Percentiles rank a stretch among this genome's conserved stretches.
These are phyloP conservation scores for Poeciliopsis prolifica DNA, from an alignment of 2,113 vertebrate species.

Conservation along the genomic window DNA sequence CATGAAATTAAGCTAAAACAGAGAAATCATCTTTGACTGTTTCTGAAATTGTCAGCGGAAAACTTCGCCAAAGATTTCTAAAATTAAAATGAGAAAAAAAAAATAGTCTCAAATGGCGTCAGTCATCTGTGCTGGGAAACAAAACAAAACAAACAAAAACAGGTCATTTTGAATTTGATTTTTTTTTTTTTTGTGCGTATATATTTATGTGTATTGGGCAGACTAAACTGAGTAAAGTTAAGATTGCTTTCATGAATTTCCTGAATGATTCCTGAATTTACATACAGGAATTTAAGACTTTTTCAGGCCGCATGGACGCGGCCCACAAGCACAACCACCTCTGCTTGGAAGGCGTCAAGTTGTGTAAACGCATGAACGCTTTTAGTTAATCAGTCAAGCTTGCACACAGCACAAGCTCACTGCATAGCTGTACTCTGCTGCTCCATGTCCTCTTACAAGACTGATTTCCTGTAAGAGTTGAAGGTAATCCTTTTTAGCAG, in stretches of 20 bases:
- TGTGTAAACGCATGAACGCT: background rate
- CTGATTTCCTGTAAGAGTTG: slow-evolving; percentile 27
- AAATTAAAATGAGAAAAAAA: too few species aligned
- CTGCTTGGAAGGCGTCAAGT: background rate
- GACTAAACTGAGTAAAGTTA: background rate
- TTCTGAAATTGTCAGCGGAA: too few species aligned
- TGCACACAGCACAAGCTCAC: slow-evolving; percentile 3
- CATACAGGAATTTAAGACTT: too few species aligned
- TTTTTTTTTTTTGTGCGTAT: too few species aligned
- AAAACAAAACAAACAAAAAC: too few species aligned
- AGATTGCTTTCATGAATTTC: too few species aligned
- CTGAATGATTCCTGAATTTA: too few species aligned
- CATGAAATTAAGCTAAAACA: background rate
- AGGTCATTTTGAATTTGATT: background rate
- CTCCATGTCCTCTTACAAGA: slow-evolving; percentile 30
- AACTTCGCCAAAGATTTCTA: too few species aligned
- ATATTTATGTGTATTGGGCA: background rate
- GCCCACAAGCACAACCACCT: background rate
- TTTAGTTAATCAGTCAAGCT: background rate
- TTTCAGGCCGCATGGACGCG: too few species aligned
- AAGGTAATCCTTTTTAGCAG: slow-evolving; percentile 35
- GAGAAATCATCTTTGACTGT: background rate
- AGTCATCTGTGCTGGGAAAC: background rate
- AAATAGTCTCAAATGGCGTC: too few species aligned
- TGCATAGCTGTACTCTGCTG: slow-evolving; percentile 27